Evolutionary conservation across 2,888 invertebrate species (phyloP), one percentile per base, ranked within the genome.

Genomic region (Acanthosoma haemorrhoidale): DNA sequence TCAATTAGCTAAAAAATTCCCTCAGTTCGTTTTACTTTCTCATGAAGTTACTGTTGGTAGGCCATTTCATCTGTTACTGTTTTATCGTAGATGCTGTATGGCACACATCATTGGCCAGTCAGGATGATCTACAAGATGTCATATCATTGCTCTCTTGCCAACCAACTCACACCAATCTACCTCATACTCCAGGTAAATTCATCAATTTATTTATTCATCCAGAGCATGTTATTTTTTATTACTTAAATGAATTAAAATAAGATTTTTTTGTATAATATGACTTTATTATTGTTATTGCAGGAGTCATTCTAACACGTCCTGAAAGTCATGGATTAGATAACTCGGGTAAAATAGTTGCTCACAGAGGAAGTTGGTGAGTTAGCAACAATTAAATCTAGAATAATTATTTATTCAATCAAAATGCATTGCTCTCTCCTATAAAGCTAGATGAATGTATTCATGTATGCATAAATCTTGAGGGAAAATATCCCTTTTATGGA

Each of bases 101-200:
- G 80, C 80, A 80, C 67, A 77, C 82, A 2, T 79, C 81, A n/a
- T 79, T 84, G 74, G 82, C 85, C 25, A 86, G 86, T 76, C 86
- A 86, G 68, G 87, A 87, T 77, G 87, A 87, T 18, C 80, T 87
- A 57, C 85, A 85, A 13, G 87, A 87, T 78, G 87, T 87, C 2
- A 87, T 87, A 74, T 86, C 87, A 74, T 78, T 87, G 21, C 78
- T 87, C 5, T 87, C 87, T 6, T 86, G 86, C 75, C 80, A 80
- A 78, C 69, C 68, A 76, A 78, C 72, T 76, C 80, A 61, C 76
- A 79, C 67, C 70, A 76, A 79, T 61, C 77, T 77, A 75, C 80
- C 79, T 59, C 80, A 81, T 73, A 77, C 81, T 61, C 82, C 82
- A 41, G 82, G 77, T 77, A 75, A n/a, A n/a, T 21, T 43, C 13